A percentile compares a stretch with the other conserved stretches of the same genome.
Conservation (phyloP, 2,888 invertebrate species). For the Diarsia rubi region DNA sequence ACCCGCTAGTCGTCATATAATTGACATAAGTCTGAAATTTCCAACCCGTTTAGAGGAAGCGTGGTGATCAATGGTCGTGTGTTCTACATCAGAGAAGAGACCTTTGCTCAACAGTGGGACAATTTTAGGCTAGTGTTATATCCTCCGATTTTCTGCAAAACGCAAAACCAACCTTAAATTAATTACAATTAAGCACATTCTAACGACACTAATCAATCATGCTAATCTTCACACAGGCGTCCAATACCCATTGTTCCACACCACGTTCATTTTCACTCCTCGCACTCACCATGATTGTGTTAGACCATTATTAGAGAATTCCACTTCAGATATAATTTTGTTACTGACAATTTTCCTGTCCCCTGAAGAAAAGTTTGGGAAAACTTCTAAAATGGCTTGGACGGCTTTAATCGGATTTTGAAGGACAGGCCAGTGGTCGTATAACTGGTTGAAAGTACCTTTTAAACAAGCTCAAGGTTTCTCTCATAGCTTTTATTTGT, state of each 20-base stretch:
- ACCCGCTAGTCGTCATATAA: too few relatives aligned
- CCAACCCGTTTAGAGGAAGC: too few relatives aligned
- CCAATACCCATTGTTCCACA: conserved; percentile 5
- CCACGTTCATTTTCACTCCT: conserved; percentile 3
- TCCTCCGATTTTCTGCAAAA: background rate
- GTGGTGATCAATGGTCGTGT: too few relatives aligned
- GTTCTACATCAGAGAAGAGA: too few relatives aligned
- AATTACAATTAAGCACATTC: conserved; percentile 17
- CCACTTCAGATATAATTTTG: conserved; percentile 22
- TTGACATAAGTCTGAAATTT: too few relatives aligned
- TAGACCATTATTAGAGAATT: conserved; percentile 11
- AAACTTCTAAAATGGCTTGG: conserved; percentile 33
- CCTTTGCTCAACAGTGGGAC: too few relatives aligned
- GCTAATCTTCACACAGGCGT: conserved; percentile 17
- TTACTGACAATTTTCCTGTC: conserved; percentile 12
- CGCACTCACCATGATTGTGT: conserved; percentile 30
- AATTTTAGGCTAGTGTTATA: background rate
- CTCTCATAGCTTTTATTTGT: too few relatives aligned
- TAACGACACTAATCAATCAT: conserved; percentile 31
- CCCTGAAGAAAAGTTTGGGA: conserved; percentile 5
- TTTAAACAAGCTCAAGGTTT: too few relatives aligned
- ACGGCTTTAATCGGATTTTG: conserved; percentile 25
- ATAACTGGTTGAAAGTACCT: background rate
- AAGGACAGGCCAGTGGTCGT: background rate
- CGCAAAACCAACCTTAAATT: background rate